Base-by-base conservation (phyloP, 1,140 invertebrate species). In the Drosophila orosa region DNA sequence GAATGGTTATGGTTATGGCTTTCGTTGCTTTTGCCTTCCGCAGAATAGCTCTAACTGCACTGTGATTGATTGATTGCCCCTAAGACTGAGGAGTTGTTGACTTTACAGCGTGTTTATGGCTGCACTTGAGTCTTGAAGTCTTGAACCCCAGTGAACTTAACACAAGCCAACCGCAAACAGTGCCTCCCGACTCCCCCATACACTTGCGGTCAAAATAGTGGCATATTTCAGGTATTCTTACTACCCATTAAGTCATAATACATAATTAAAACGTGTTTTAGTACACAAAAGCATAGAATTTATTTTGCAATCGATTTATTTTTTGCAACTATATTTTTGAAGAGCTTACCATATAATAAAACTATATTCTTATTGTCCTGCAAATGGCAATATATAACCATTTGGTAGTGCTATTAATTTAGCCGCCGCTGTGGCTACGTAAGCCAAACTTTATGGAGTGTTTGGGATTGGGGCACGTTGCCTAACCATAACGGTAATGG, bases 401-500 rank as follows among this genome's bases (percentile, higher is more conserved):
- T 42, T 48, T 17, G 5, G 27, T 12, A 31, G 19, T 24, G 50
- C 50, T 54, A 35, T 54, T 35, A 35, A 13, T 1, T 54, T 54
- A 54, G 12, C 19, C 50, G 3, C 13, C 13, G 8, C 50, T 54
- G 50, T 31, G 27, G 24, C 25, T 60, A 72, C 82, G 79, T 72
- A 48, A 68, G 45, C 27, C 62, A 67, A 68, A 68, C 59, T 82
- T 87, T 86, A 87, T 86, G 79, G 79, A 44, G 84, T 86, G 84
- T 79, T 87, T 56, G 61, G 75, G 65, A 79, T 83, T 65, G 79
- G 48, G 47, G 66, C 67, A 73, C 71, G 76, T 86, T 86, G 79
- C 84, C 60, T 89, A 86, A 89, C 84, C 68, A 69, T 87, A 86
- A 85, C 81, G 78, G 81, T 78, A 80, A 77, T 56, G 19, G 33